These are phyloP conservation scores for Euura lappo DNA, from an alignment of 1,140 invertebrate genomes.

Conservation along the genomic window DNA sequence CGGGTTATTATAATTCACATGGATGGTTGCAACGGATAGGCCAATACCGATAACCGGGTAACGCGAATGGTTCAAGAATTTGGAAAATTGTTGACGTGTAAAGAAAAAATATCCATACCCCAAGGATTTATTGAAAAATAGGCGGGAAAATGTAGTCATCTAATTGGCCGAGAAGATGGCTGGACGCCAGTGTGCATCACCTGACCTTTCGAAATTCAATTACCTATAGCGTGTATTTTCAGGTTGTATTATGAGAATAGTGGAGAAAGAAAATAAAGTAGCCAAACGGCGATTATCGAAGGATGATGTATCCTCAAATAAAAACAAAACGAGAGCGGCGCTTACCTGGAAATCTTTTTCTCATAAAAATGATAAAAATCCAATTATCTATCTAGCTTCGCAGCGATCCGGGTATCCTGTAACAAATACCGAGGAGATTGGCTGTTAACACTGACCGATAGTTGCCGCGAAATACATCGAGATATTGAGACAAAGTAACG, in stretches of 20 bases:
- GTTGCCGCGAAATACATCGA: background rate
- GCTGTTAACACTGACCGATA: background rate
- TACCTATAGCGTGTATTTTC: constrained; percentile 2
- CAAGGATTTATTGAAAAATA: constrained; percentile 30
- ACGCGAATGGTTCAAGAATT: too few relatives aligned
- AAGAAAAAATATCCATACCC: constrained; percentile 27
- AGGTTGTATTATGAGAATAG: background rate
- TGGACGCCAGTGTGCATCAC: constrained; percentile 33
- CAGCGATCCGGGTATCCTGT: too few relatives aligned
- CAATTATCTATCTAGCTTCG: too few relatives aligned
- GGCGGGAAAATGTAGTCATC: constrained; percentile 37
- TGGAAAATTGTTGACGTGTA: too few relatives aligned
- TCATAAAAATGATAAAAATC: background rate
- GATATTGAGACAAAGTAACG: background rate
- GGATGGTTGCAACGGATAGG: too few relatives aligned
- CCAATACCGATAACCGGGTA: too few relatives aligned
- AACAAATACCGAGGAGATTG: background rate
- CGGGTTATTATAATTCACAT: too few relatives aligned
- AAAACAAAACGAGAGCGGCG: background rate
- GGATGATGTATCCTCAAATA: too few relatives aligned
- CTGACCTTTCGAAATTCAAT: constrained; percentile 28
- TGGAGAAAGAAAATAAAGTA: background rate
- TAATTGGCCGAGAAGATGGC: constrained; percentile 29
- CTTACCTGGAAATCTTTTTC: background rate
- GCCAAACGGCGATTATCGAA: background rate